Base-by-base conservation (phyloP, 53 echinoderm and acorn worm species). In the Arbacia lixula region DNA sequence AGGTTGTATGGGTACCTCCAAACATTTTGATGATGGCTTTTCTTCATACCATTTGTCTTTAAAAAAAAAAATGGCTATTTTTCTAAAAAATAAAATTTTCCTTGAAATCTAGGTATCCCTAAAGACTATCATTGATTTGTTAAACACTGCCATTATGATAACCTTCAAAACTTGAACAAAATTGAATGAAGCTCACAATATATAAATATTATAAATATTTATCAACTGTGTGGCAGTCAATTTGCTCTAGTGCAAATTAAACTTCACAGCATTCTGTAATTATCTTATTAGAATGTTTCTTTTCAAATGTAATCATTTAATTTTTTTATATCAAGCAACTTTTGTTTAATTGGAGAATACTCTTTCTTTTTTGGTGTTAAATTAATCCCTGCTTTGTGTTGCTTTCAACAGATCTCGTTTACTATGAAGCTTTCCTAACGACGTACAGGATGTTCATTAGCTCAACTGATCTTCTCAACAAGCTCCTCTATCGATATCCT, bases 401-500 rank as follows among this genome's bases (percentile, higher is more conserved):
- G 55, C 54, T 22, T 66, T 87, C 76, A n/a, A 53, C 88, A 99
- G 99, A 99, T 82, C 86, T 99, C 30, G 92, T 94, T 24, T 90
- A 92, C 71, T 92, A 92, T 12, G 99, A 99, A 53, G 99, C 94
- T 39, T 99, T 99, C 66, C 73, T 99, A 16, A 90, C 90, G 0
- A 94, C 94, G 2, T 99, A 99, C 68, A 83, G 99, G 68, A 99
- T 90, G 80, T 92, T 99, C 74, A 99, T 99, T 55, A 66, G 72
- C 65, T 88, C 94, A 42, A 88, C 82, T 11, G 94, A 94, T 38
- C 86, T 98, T 1, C 94, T 98, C 60, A 87, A 90, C 53, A 98
- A 98, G 54, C 86, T 98, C 6, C 87, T 98, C 24, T 84, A 81
- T 22, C 77, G 99, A 89, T 93, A 90, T 93, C 90, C 84, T 93